phyloP scores from a whole-genome alignment of 2,888 invertebrate genomes.

The Idaea aversata region DNA sequence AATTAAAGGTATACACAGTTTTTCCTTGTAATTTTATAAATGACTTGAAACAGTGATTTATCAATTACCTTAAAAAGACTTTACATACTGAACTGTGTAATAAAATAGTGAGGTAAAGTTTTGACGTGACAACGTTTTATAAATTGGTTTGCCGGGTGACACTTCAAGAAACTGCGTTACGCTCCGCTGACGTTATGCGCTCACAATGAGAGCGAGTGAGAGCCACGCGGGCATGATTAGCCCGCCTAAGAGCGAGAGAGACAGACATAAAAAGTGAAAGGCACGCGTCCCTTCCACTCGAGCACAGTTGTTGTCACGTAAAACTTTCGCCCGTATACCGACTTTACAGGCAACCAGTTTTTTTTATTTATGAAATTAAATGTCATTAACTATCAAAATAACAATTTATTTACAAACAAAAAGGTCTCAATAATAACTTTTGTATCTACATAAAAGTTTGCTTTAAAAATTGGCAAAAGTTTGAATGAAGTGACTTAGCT shows the following conservation, averaged over 20 bases:
- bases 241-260: no score
- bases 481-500: slow-evolving; percentile 72
- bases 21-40: slow-evolving; percentile 40
- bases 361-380: slow-evolving; percentile 31
- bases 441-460: slow-evolving; percentile 63
- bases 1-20: slow-evolving; percentile 39
- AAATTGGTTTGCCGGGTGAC: no score
- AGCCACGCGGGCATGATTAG: no score
- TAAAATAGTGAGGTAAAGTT: background rate
- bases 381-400: slow-evolving; percentile 53
- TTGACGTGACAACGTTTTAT: no score
- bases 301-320: no score
- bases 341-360: no score
- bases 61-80: slow-evolving; percentile 17
- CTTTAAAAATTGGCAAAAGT: slow-evolving; percentile 71
- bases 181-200: no score
- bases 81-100: slow-evolving; percentile 7
- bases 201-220: no score
- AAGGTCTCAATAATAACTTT: slow-evolving; percentile 60
- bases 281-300: no score
- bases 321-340: no score
- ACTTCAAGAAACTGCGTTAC: no score
- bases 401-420: slow-evolving; percentile 55
- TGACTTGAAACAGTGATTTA: slow-evolving; percentile 24
- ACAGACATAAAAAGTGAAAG: no score